Conservation (phyloP, 2,888 invertebrate species). For the Orgyia antiqua region DNA sequence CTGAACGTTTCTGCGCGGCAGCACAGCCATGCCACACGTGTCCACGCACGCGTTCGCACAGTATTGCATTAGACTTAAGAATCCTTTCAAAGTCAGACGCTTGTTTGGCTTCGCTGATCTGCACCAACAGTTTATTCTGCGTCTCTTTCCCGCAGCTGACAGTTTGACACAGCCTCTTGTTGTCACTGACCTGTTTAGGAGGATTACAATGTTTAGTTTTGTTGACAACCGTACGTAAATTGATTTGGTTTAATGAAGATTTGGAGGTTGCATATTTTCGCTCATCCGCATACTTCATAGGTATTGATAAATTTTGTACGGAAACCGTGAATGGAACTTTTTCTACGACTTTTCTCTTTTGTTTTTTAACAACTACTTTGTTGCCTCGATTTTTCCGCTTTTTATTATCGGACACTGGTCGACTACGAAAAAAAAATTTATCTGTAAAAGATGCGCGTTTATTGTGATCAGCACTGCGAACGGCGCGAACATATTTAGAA, state of each 20-base stretch:
- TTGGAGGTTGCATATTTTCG: slow-evolving; percentile 57
- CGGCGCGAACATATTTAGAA: slow-evolving; percentile 50
- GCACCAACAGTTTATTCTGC: slow-evolving; percentile 71
- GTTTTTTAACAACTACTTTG: slow-evolving; percentile 47
- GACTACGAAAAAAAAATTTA: slow-evolving; percentile 41
- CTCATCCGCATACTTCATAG: slow-evolving; percentile 62
- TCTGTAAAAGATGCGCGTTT: slow-evolving; percentile 38
- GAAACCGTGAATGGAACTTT: slow-evolving; percentile 61
- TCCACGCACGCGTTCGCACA: slow-evolving; percentile 56
- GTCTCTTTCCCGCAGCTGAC: slow-evolving; percentile 61
- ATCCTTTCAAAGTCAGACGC: slow-evolving; percentile 80
- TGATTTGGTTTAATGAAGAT: slow-evolving; percentile 32
- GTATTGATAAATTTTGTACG: slow-evolving; percentile 61
- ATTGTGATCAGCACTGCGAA: slow-evolving; percentile 53
- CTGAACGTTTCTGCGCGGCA: slow-evolving; percentile 44
- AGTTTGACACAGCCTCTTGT: slow-evolving; percentile 66
- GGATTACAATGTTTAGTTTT: slow-evolving; percentile 61
- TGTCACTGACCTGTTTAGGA: slow-evolving; percentile 66
- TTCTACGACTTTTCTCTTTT: slow-evolving; percentile 50
- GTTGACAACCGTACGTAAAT: slow-evolving; percentile 44
- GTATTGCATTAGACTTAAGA: slow-evolving; percentile 78
- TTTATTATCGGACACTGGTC: slow-evolving; percentile 31
- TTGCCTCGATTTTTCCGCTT: slow-evolving; percentile 17
- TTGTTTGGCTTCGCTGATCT: slow-evolving; percentile 80
- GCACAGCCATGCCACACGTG: slow-evolving; percentile 64